Evolutionary conservation across 2,888 invertebrate genomes (phyloP).

Genomic region (Catocala nupta): DNA sequence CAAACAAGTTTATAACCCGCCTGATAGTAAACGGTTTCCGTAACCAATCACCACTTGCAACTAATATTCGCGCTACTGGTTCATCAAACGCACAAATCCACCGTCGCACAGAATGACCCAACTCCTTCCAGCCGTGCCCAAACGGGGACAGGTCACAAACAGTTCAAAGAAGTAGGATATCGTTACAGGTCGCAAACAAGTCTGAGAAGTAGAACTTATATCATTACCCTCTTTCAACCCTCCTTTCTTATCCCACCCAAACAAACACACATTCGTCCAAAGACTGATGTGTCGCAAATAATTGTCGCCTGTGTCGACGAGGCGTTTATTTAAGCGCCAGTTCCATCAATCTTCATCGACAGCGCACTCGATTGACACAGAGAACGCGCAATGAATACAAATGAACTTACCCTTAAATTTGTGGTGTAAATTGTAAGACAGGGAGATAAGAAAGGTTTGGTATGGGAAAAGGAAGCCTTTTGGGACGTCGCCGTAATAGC

Average conservation of each 20-base stretch:
- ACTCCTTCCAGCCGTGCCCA: too few relatives aligned
- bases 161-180: too few relatives aligned
- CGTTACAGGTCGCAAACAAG: too few relatives aligned
- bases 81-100: too few relatives aligned
- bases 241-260: constrained; percentile 2
- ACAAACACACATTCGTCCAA: constrained; percentile 9
- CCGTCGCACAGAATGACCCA: too few relatives aligned
- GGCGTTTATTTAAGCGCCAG: constrained; percentile 61
- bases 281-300: constrained; percentile 43
- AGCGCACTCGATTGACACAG: constrained; percentile 65
- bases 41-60: too few relatives aligned
- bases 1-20: too few relatives aligned
- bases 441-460: background rate
- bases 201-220: too few relatives aligned
- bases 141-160: too few relatives aligned
- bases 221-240: too few relatives aligned
- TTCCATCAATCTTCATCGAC: constrained; percentile 69
- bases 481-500: background rate
- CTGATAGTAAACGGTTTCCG: too few relatives aligned
- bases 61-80: too few relatives aligned
- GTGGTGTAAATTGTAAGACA: constrained; percentile 44
- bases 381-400: constrained; percentile 68
- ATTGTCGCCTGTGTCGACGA: constrained; percentile 54
- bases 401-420: constrained; percentile 59
- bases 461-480: background rate